These are phyloP conservation scores for Sebastes minor DNA, from an alignment of 2,797 vertebrate species.

Conservation along the genomic window DNA sequence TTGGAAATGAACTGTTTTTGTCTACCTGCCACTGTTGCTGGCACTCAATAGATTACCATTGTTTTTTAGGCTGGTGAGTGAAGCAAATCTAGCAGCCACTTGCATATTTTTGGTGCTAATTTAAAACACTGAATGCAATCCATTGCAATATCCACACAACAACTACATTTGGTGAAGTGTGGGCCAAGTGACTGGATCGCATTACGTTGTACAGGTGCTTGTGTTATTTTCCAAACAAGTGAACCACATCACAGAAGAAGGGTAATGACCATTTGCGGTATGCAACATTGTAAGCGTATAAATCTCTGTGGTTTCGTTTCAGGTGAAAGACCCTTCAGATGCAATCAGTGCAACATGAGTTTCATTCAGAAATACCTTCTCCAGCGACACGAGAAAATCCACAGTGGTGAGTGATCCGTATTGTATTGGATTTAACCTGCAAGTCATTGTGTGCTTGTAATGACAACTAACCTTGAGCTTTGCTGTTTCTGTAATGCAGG, in stretches of 20 bases:
- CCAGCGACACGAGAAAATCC: slow-evolving; percentile 98
- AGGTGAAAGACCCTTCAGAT: slow-evolving; percentile 97
- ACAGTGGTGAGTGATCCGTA: slow-evolving; percentile 84
- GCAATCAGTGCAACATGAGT: slow-evolving; percentile 98
- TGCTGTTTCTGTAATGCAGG: slow-evolving; percentile 67
- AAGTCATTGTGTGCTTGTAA: neutral
- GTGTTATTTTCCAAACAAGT: neutral
- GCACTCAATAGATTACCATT: too few species aligned
- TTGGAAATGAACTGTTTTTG: too few species aligned
- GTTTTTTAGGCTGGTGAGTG: too few species aligned
- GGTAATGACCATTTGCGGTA: neutral
- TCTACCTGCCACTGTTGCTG: too few species aligned
- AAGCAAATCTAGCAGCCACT: too few species aligned
- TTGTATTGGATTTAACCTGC: too few species aligned
- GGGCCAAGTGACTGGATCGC: neutral
- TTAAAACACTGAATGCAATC: neutral
- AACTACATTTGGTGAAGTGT: neutral
- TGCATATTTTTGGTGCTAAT: too few species aligned
- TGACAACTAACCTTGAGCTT: neutral
- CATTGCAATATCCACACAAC: neutral
- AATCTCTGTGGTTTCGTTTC: slow-evolving; percentile 16
- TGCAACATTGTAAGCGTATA: neutral
- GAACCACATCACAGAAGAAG: neutral
- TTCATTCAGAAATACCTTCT: slow-evolving; percentile 99
- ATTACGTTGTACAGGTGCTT: neutral